These are phyloP conservation scores for Beroe forskalii DNA, from an alignment of 37 sponge, comb jelly and placozoan genomes.

Conservation along the genomic window DNA sequence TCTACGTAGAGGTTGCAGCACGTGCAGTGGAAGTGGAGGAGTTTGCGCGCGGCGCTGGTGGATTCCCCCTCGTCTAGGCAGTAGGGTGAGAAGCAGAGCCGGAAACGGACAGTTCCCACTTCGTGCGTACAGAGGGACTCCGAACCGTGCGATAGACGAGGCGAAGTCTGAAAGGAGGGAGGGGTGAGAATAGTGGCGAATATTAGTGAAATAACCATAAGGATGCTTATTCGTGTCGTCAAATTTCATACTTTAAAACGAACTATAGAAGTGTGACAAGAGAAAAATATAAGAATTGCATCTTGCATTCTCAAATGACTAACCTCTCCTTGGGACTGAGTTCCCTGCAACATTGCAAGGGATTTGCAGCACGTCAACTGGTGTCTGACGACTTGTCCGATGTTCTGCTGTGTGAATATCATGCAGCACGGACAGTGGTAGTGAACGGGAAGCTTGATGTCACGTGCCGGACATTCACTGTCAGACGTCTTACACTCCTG, in stretches of 20 bases:
- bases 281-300: too few species aligned
- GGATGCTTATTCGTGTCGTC: too few species aligned
- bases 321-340: too few species aligned
- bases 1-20: slow-evolving; percentile 45
- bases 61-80: neutral
- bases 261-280: too few species aligned
- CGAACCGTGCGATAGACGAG: neutral
- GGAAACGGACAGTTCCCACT: neutral
- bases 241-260: too few species aligned
- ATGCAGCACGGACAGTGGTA: slow-evolving; percentile 63
- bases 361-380: slow-evolving; percentile 42
- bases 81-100: slow-evolving; percentile 29
- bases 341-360: slow-evolving; percentile 4
- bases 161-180: neutral
- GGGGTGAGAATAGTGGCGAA: neutral
- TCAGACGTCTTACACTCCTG: slow-evolving; percentile 51
- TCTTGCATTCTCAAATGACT: too few species aligned
- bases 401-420: slow-evolving; percentile 50
- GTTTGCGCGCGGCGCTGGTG: neutral
- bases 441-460: slow-evolving; percentile 40
- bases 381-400: slow-evolving; percentile 31
- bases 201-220: too few species aligned
- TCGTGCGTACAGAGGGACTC: neutral
- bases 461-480: slow-evolving; percentile 31
- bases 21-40: slow-evolving; percentile 44